These are phyloP conservation scores for Heliconius charithonia DNA, from an alignment of 2,888 invertebrate genomes.

Conservation along the genomic window DNA sequence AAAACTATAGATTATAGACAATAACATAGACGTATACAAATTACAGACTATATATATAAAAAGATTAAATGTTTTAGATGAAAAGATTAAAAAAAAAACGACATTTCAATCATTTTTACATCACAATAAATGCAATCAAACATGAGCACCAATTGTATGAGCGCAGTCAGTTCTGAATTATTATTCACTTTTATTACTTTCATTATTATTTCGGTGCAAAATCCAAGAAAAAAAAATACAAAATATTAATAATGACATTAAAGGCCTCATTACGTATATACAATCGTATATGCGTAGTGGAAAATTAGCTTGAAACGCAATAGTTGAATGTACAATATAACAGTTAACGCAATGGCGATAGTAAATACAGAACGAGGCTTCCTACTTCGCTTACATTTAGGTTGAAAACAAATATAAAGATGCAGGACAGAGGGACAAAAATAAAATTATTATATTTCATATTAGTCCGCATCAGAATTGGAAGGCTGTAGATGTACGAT, in stretches of 20 bases:
- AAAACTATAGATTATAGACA: background rate
- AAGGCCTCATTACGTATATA: conserved; percentile 39
- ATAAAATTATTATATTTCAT: conserved; percentile 20
- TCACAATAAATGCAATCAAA: conserved; percentile 44
- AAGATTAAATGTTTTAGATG: background rate
- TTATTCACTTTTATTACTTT: conserved; percentile 21
- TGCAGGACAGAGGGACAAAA: conserved; percentile 30
- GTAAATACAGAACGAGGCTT: conserved; percentile 43
- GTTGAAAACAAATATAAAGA: conserved; percentile 33
- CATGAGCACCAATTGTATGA: conserved; percentile 46
- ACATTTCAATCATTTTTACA: conserved; percentile 28
- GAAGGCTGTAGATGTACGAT: conserved; percentile 30
- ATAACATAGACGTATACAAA: background rate
- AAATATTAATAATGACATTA: conserved; percentile 25
- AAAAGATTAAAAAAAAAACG: background rate
- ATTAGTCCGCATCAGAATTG: conserved; percentile 11
- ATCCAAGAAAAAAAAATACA: conserved; percentile 13
- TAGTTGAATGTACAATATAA: conserved; percentile 17
- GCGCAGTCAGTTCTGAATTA: conserved; percentile 38
- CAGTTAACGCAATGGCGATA: conserved; percentile 38
- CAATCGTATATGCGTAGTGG: conserved; percentile 40
- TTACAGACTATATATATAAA: conserved; percentile 18
- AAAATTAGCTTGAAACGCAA: background rate
- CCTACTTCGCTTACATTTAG: conserved; percentile 39
- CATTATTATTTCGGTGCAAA: conserved; percentile 38